A percentile compares a stretch with the other conserved stretches of the same genome.
Evolutionary conservation across 2,113 vertebrate genomes (phyloP).

Genomic region (Mionectes macconnelli): DNA sequence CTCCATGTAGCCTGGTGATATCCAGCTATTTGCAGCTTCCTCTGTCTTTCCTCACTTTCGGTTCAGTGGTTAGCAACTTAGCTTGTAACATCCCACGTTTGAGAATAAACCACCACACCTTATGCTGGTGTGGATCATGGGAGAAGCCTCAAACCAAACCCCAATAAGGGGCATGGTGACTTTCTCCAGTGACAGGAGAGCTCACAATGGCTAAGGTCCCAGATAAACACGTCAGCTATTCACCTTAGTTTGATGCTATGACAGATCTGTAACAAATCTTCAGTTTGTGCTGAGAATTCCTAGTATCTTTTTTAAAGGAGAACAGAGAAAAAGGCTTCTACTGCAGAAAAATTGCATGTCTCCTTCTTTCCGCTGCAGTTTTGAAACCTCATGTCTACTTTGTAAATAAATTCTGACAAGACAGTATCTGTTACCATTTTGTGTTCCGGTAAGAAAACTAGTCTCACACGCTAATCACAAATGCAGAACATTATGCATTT

Average conservation of each 20-base stretch:
- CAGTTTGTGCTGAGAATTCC: neutral
- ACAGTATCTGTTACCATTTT: neutral
- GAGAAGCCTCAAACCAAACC: neutral
- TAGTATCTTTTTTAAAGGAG: neutral
- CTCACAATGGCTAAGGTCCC: neutral
- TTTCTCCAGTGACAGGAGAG: neutral
- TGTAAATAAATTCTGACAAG: neutral
- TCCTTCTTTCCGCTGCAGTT: neutral
- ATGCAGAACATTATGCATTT: neutral
- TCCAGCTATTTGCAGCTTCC: neutral
- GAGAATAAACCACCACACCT: neutral
- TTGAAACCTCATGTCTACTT: neutral
- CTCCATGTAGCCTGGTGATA: no score
- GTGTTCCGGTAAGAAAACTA: neutral
- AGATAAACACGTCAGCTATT: neutral
- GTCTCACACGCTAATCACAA: neutral
- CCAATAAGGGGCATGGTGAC: neutral
- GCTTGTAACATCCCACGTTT: neutral
- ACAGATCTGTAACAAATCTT: neutral
- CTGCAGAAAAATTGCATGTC: neutral
- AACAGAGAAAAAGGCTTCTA: neutral
- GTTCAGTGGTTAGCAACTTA: neutral
- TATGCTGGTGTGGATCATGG: no score
- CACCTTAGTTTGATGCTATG: accelerated
- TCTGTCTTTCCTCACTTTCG: neutral